Evolutionary conservation across 2,888 invertebrate species (phyloP), one percentile per base, ranked within the genome.

Genomic region (Nudaria mundana): DNA sequence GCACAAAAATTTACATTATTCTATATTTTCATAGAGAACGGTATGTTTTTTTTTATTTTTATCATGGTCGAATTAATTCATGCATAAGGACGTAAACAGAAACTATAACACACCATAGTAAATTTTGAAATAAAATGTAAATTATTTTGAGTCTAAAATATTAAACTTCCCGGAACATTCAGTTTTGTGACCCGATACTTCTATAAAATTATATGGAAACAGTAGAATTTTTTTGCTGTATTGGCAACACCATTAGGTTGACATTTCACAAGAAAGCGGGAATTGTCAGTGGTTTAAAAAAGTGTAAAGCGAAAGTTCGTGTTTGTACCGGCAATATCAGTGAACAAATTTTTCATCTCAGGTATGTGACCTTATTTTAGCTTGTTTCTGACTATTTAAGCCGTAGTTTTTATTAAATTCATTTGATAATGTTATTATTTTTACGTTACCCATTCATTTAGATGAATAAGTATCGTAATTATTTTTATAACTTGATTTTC

Each of bases 161-260:
- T 30, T 6, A 16, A 12, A 8, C 30, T 12, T 30, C 20, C 30
- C 30, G 30, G 30, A 30, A 30, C 20, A 20, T 30, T 30, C 30
- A 30, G 30, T 20, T 30, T 18, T 30, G 30, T 30, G 18, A 30
- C 30, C 30, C 8, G 30, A 30, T 30, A 14, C 11, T 30, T 30
- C 16, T 30, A 16, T 18, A 16, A 16, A 16, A 23, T 23, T 10
- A 30, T 14, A 30, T 16, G 10, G 30, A 30, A 16, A 28, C 13
- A 14, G 28, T 28, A 28, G 7, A 14, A n/a, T 14, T 14, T 28
- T 13, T 28, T 13, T 28, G 8, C 14, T 28, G 13, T 14, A 14
- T 28, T 28, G 28, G 28, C 28, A 28, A 28, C 28, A 25, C 25
- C 12, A 25, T 6, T 6, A 11, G 12, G 12, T 25, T 11, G 11